Conservation (phyloP, 2,888 invertebrate species). For the Drosophila rubida region DNA sequence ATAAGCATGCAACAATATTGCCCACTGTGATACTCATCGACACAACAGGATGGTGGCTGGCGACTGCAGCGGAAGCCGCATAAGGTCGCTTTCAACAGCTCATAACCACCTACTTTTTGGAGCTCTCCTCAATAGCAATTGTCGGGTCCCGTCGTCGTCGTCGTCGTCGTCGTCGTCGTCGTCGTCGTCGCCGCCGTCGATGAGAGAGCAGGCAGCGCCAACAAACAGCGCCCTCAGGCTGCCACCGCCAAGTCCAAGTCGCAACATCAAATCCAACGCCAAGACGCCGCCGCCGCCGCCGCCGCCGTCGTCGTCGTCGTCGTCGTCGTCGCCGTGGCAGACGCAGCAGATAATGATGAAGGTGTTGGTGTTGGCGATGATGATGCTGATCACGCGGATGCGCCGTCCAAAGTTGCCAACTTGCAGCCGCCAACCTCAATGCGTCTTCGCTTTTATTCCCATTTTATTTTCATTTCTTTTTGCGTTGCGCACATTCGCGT, state of each 20-base stretch:
- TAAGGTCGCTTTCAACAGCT: slow-evolving; percentile 70
- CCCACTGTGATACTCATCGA: slow-evolving; percentile 46
- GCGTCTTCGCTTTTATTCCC: slow-evolving; percentile 13
- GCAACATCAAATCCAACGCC: neutral
- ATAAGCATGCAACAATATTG: slow-evolving; percentile 79
- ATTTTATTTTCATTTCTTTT: neutral
- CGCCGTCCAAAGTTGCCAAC: slow-evolving; percentile 26
- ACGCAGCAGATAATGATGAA: slow-evolving; percentile 78
- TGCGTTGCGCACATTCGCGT: neutral
- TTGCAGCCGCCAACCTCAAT: slow-evolving; percentile 25
- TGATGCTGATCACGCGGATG: slow-evolving; percentile 63
- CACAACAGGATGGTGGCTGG: neutral
- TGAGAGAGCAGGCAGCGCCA: neutral
- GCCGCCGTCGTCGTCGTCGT: neutral
- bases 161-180: neutral
- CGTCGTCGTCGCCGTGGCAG: slow-evolving; percentile 26
- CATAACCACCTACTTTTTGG: slow-evolving; percentile 83
- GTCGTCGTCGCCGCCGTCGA: neutral
- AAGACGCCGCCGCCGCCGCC: neutral
- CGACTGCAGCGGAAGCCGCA: slow-evolving; percentile 69
- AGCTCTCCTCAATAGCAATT: slow-evolving; percentile 29
- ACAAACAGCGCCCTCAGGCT: slow-evolving; percentile 6
- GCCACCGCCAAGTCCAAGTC: slow-evolving; percentile 13
- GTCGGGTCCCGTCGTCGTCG: slow-evolving; percentile 38
- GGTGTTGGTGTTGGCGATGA: slow-evolving; percentile 63